Evolutionary conservation across 2,113 vertebrate genomes (phyloP).

Genomic region (Ondatra zibethicus): DNA sequence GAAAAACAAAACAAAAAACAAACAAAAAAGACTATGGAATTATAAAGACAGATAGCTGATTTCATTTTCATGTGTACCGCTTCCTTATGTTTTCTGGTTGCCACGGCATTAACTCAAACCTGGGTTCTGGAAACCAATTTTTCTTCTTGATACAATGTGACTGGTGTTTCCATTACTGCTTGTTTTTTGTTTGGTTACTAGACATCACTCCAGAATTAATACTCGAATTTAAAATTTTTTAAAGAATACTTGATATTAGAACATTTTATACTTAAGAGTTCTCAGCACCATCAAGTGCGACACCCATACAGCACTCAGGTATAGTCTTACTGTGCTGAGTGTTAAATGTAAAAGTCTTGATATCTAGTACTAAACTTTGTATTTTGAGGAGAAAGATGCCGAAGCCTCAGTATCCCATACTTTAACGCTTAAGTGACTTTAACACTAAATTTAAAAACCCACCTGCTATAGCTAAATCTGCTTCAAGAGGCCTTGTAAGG

Average conservation of each 20-base stretch:
- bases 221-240: conserved; percentile 38
- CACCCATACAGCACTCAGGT: neutral
- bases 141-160: conserved; percentile 7
- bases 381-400: conserved; percentile 11
- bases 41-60: conserved; percentile 7
- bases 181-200: conserved; percentile 50
- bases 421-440: conserved; percentile 7
- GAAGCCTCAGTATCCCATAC: neutral
- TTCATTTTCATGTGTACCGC: neutral
- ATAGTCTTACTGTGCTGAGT: conserved; percentile 24
- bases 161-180: conserved; percentile 26
- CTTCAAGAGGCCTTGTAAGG: conserved; percentile 27
- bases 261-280: conserved; percentile 50
- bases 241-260: conserved; percentile 61
- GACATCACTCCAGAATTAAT: conserved; percentile 14
- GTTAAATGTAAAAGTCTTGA: conserved; percentile 27
- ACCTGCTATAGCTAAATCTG: neutral
- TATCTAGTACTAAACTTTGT: conserved; percentile 3
- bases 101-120: conserved; percentile 9
- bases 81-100: conserved; percentile 40
- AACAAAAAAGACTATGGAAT: neutral
- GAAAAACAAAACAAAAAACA: too few species aligned
- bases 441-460: conserved; percentile 51
- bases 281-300: conserved; percentile 22
- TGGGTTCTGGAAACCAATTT: neutral